Evolutionary conservation across 2,888 invertebrate genomes (phyloP).

Genomic region (Papilio demoleus): DNA sequence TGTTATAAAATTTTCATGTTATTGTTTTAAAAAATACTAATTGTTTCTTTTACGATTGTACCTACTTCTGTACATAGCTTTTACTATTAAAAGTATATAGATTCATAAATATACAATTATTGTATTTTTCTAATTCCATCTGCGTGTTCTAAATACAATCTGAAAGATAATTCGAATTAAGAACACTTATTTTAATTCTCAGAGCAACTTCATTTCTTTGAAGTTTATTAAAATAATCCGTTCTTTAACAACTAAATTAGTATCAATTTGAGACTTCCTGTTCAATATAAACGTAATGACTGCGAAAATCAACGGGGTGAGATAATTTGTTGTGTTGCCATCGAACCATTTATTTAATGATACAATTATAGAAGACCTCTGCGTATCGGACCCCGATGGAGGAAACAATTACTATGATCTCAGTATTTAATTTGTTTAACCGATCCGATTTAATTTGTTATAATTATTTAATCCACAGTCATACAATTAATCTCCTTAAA

Average conservation of each 20-base stretch:
- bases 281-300: not conserved
- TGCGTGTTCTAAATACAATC: too few species aligned
- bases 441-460: not conserved
- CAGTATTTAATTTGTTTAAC: not conserved
- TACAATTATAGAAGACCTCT: slow-evolving; percentile 5
- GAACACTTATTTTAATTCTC: too few species aligned
- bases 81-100: too few species aligned
- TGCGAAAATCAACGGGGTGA: slow-evolving; percentile 6
- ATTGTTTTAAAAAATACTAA: too few species aligned
- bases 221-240: not conserved
- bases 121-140: too few species aligned
- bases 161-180: too few species aligned
- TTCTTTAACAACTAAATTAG: not conserved
- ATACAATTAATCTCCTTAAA: too few species aligned
- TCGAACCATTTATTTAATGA: slow-evolving; percentile 13
- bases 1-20: too few species aligned
- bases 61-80: too few species aligned
- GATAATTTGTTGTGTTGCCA: slow-evolving; percentile 5
- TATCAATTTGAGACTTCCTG: not conserved
- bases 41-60: too few species aligned
- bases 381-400: not conserved
- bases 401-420: not conserved
- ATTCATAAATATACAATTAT: too few species aligned
- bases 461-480: not conserved
- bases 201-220: too few species aligned